Percentiles rank a stretch among this genome's conserved stretches.
Evolutionary conservation across 2,797 vertebrate genomes (phyloP).

Genomic region (Nasua narica): DNA sequence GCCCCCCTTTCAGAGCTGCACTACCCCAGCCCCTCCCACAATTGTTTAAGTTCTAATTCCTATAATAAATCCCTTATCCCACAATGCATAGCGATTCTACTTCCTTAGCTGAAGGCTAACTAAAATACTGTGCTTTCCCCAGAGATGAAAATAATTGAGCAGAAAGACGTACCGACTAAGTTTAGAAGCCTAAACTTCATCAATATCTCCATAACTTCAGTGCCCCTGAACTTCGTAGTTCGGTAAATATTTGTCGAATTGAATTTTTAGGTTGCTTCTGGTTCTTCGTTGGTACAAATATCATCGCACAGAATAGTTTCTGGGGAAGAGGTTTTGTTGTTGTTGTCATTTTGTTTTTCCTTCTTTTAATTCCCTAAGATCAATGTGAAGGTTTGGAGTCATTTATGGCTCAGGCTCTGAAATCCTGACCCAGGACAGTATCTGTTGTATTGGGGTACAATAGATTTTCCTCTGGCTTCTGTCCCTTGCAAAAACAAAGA

Average conservation of each 20-base stretch:
- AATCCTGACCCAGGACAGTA: background rate
- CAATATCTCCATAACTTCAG: background rate
- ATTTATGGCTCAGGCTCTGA: background rate
- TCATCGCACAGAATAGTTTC: background rate
- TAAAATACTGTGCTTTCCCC: background rate
- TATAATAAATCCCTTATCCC: background rate
- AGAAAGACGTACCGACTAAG: background rate
- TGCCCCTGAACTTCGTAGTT: background rate
- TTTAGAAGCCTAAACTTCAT: constrained; percentile 8
- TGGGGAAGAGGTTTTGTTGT: background rate
- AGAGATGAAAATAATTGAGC: background rate
- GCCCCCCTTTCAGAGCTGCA: background rate
- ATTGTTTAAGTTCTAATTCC: background rate
- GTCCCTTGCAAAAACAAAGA: background rate
- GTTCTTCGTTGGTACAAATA: background rate
- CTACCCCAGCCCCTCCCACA: background rate
- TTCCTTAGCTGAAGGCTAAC: background rate
- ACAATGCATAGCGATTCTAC: background rate
- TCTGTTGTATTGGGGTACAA: background rate
- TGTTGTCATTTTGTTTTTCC: background rate
- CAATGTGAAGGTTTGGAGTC: background rate
- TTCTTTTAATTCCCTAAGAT: constrained; percentile 33
- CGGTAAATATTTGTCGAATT: background rate
- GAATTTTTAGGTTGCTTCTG: background rate
- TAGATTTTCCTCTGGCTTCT: constrained; percentile 36